phyloP scores from a whole-genome alignment of 1,140 invertebrate genomes.

The Drosophila melanica region DNA sequence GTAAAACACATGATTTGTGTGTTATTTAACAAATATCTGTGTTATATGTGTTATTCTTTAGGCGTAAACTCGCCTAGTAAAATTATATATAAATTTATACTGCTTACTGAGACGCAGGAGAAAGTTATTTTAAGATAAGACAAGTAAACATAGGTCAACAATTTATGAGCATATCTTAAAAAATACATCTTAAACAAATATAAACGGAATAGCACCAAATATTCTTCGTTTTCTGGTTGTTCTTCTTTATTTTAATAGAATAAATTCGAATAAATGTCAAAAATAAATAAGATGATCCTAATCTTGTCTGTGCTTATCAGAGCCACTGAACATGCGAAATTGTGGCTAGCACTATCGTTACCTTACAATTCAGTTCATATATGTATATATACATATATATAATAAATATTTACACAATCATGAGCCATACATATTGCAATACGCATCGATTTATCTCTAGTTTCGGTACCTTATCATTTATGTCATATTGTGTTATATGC shows the following conservation, averaged over 20 bases:
- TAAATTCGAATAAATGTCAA: background rate
- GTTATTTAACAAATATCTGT: background rate
- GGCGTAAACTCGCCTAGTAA: background rate
- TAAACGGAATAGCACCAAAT: background rate
- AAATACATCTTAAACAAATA: background rate
- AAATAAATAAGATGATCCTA: background rate
- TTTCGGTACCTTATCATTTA: conserved; percentile 47
- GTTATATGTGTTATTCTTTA: no score
- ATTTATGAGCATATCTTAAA: background rate
- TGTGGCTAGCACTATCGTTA: conserved; percentile 2
- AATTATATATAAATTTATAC: no score
- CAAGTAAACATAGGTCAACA: no score
- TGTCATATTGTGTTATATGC: conserved; percentile 54
- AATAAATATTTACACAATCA: background rate
- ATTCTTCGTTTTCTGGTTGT: conserved; percentile 1
- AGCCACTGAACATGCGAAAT: background rate
- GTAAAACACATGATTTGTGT: background rate
- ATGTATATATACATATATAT: background rate
- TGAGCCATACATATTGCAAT: conserved; percentile 25
- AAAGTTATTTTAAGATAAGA: no score
- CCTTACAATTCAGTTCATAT: background rate
- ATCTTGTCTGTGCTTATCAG: conserved; percentile 13
- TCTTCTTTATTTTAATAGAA: background rate
- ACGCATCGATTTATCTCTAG: conserved; percentile 28
- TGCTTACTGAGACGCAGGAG: no score